A percentile compares a stretch with the other conserved stretches of the same genome.
Evolutionary conservation across 2,888 invertebrate genomes (phyloP).

Genomic region (Protonemura montana): DNA sequence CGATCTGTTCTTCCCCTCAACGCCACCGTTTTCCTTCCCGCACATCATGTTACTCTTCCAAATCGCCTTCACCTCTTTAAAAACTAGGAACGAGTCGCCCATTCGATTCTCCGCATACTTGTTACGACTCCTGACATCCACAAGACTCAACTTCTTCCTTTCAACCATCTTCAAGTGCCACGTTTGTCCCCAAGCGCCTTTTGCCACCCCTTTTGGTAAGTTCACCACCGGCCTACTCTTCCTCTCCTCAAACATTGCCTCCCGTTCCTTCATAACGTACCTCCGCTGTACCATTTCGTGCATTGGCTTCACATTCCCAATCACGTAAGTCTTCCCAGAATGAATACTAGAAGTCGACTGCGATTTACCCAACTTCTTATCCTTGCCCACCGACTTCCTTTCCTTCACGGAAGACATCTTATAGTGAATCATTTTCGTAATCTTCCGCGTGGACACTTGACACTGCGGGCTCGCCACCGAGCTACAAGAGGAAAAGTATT

Average conservation of each 20-base stretch:
- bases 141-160: conserved; percentile 24
- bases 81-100: conserved; percentile 49
- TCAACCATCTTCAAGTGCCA: background rate
- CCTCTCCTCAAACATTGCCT: background rate
- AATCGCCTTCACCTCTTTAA: background rate
- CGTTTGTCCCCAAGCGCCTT: conserved; percentile 7
- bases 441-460: background rate
- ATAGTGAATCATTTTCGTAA: background rate
- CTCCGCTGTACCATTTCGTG: background rate
- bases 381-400: background rate
- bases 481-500: background rate
- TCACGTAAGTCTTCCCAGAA: background rate
- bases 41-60: background rate
- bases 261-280: background rate
- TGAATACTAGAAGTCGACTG: background rate
- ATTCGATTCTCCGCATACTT: conserved; percentile 50
- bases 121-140: background rate
- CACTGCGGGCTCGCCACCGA: background rate
- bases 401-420: background rate
- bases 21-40: background rate
- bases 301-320: background rate
- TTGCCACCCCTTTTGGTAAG: conserved; percentile 1
- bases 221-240: background rate
- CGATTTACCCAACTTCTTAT: background rate
- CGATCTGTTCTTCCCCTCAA: background rate